A percentile compares a stretch with the other conserved stretches of the same genome.
phyloP scores from a whole-genome alignment of 2,113 vertebrate genomes.

The Athene cunicularia region DNA sequence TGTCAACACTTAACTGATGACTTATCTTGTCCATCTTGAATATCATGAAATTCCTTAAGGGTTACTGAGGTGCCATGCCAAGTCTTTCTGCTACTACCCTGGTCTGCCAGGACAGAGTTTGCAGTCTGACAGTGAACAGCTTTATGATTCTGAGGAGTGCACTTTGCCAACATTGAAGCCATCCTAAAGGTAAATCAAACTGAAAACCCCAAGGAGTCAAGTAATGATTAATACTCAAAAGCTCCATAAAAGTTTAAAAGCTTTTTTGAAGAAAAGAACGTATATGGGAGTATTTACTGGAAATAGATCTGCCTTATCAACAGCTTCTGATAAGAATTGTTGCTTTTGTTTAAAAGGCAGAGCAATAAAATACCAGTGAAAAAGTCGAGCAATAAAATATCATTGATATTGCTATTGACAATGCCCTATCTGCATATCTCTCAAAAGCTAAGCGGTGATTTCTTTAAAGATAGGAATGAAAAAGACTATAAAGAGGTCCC shows the following conservation, averaged over 20 bases:
- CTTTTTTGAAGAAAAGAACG: background rate
- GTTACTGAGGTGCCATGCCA: background rate
- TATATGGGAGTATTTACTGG: background rate
- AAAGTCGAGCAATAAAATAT: background rate
- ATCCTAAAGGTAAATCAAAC: background rate
- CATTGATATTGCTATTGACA: background rate
- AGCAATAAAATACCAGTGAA: background rate
- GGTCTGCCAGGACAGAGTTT: background rate
- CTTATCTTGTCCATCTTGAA: conserved; percentile 36
- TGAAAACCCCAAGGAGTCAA: background rate
- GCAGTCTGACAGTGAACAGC: background rate
- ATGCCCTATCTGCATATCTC: background rate
- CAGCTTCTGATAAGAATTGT: background rate
- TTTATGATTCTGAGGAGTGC: background rate
- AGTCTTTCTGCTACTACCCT: background rate
- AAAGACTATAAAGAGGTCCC: background rate
- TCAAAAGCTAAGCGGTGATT: background rate
- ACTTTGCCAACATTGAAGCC: background rate
- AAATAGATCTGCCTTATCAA: background rate
- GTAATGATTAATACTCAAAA: background rate
- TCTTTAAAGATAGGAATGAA: background rate
- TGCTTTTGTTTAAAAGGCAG: background rate
- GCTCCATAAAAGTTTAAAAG: background rate
- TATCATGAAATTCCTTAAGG: background rate
- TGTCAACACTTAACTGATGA: background rate